Base-by-base conservation (phyloP, 2,113 vertebrate species). In the Prunella fulvescens region DNA sequence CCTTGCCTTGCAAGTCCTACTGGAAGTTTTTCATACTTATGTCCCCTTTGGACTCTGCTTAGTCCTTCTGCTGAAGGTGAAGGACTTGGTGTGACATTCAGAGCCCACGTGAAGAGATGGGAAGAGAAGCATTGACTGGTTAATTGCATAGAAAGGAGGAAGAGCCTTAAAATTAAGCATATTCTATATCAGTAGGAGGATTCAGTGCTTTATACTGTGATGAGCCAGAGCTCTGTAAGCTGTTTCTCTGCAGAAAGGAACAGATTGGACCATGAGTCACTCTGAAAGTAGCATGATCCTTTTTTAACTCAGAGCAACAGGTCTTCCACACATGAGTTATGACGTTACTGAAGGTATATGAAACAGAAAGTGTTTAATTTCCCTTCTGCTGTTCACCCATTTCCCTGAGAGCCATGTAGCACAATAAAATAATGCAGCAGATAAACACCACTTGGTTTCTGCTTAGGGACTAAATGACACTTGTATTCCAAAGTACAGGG, bases 261-360 rank as follows among this genome's bases (percentile, higher is more conserved):
- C 82, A 95, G 86, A 93, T 92, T 96, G 88, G 76, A 82, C 72
- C 37, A 9, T 92, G 95, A 93, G 64, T 96, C 90, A 95, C 24
- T 69, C 65, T 84, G 67, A 86, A 92, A 93, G 47, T 39, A 92
- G 33, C 60, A 47, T 18, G 58, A 83, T 83, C 47, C 35, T 92
- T 95, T 67, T 92, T 81, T 88, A 88, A 86, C 47, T 77, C 56
- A 70, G 79, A 92, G 88, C 88, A 93, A 93, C 90, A 93, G 79
- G 82, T 86, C 71, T 78, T 92, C 60, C 60, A 81, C 56, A 70
- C 79, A 80, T 17, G 73, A 96, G 40, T 80, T 86, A 74, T 72
- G 62, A 90, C 1, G 9, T 73, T 90, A 65, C 16, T 73, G 39
- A 77, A 65, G 48, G 28, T 83, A 81, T 25, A 19, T 70, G 45